Percentiles rank a stretch among this genome's conserved stretches.
Conservation (phyloP, 2,113 vertebrate genomes). For the Pelvicachromis taeniatus region DNA sequence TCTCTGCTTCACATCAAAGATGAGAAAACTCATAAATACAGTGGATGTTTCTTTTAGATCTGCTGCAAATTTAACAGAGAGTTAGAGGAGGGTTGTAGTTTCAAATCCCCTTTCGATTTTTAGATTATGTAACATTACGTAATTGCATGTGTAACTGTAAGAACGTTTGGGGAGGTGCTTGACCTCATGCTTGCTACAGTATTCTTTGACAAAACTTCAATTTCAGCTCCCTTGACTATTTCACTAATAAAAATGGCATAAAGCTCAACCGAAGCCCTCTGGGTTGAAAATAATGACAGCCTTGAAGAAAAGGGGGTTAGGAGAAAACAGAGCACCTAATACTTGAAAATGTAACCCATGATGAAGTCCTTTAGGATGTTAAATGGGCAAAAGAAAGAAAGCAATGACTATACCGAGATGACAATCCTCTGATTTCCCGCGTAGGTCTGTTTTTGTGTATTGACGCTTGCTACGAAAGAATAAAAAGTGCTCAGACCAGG, state of each 20-base stretch:
- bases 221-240: not conserved
- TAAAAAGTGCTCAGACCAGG: not conserved
- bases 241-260: not conserved
- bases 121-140: constrained; percentile 38
- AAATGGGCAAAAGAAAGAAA: not conserved
- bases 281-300: not conserved
- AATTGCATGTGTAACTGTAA: constrained; percentile 4
- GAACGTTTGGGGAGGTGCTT: not conserved
- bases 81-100: not conserved
- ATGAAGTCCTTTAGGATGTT: not conserved
- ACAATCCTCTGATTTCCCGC: not conserved
- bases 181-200: not conserved
- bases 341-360: not conserved
- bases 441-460: not conserved
- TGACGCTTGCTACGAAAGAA: not conserved
- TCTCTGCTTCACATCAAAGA: constrained; percentile 30
- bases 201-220: not conserved
- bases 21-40: not conserved
- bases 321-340: not conserved
- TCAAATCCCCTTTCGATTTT: constrained; percentile 20
- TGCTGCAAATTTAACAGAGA: constrained; percentile 16
- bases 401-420: not conserved
- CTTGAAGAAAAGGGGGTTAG: not conserved
- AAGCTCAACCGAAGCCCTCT: not conserved
- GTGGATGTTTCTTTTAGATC: constrained; percentile 19